Evolutionary conservation across 2,797 vertebrate genomes (phyloP), one percentile per base, ranked within the genome.

Genomic region (Distichodus sexfasciatus): DNA sequence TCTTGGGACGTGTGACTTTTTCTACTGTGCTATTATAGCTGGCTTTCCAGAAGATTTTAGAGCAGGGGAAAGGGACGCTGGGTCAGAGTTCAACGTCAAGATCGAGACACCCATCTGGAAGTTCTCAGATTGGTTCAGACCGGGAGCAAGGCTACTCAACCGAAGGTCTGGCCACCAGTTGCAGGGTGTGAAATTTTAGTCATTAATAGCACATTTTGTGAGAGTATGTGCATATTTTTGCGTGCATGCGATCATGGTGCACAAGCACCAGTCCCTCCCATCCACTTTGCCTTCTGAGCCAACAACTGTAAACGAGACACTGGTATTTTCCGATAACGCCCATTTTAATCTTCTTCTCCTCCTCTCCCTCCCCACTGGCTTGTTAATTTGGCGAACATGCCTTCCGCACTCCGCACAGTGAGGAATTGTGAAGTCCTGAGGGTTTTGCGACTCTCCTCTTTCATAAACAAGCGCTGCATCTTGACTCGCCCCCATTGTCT

Each of bases 41-140:
- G 29, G 7, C 55, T 15, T 33, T 55, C 31, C 21, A 21, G 33
- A 33, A 41, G 24, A 48, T 71, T 71, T 71, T 29, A 62, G 26
- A 24, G n/a, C n/a, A n/a, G 31, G 31, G 3, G 28, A 63, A 70
- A 38, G 50, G 41, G 19, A 46, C n/a, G 19, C 15, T 15, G 55
- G 61, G 53, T 66, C 51, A 64, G 19, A 59, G 59, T 43, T 53
- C 46, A 9, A 79, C 53, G 26, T 61, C 44, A 57, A 14, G 33
- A 17, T 43, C 29, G 57, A 70, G 31, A 46, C 46, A 65, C 17
- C 36, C 59, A 75, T 69, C 62, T 75, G 63, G 58, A 71, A 47
- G 23, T 59, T 76, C 69, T 75, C 50, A 62, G 50, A 72, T 59
- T 65, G 66, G 46, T 66, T 72, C 51, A 63, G 47, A 29, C 46